Base-by-base conservation (phyloP, 2,113 vertebrate species). In the Tachuris rubrigastra region DNA sequence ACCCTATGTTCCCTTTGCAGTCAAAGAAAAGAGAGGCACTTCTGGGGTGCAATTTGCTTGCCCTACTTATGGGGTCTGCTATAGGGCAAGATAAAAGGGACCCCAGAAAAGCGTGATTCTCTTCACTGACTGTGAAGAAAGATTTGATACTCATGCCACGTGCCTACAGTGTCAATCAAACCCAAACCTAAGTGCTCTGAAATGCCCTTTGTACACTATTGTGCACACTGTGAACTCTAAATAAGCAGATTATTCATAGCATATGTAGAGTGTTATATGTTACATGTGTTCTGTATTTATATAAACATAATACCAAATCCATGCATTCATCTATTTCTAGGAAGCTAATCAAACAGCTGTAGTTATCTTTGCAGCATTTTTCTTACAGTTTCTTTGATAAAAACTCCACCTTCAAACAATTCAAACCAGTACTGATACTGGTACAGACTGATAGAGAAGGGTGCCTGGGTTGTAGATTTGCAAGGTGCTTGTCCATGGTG, bases 51-150 rank as follows among this genome's bases (percentile, higher is more conserved):
- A 44, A 65, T 78, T 87, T 92, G 10, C 91, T 74, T 92, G 93
- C 73, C 89, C 94, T 96, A 87, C 89, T 96, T 97, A 81, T 89
- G 89, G 56, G 86, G 39, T 91, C 52, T 93, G 5, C 68, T 59
- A 52, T 41, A 81, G 65, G 76, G 69, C 47, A 87, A 89, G 89
- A 93, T 89, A 52, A 97, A 95, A 93, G 52, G 25, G 33, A 78
- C 65, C 27, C 33, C 56, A 68, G 80, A 85, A 95, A 89, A 28
- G 39, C 47, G 68, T 59, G 2, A 69, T 86, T 81, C 69, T 84
- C n/a, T 68, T 86, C 68, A 37, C 30, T 66, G 49, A 33, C 41
- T 74, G 20, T 66, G 67, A 83, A 79, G 60, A 19, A 63, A 81
- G 79, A 35, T 68, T 55, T 81, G 39, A 27, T 69, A 80, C 47